These are phyloP conservation scores for Falco peregrinus DNA, from an alignment of 2,797 vertebrate species.

Conservation along the genomic window DNA sequence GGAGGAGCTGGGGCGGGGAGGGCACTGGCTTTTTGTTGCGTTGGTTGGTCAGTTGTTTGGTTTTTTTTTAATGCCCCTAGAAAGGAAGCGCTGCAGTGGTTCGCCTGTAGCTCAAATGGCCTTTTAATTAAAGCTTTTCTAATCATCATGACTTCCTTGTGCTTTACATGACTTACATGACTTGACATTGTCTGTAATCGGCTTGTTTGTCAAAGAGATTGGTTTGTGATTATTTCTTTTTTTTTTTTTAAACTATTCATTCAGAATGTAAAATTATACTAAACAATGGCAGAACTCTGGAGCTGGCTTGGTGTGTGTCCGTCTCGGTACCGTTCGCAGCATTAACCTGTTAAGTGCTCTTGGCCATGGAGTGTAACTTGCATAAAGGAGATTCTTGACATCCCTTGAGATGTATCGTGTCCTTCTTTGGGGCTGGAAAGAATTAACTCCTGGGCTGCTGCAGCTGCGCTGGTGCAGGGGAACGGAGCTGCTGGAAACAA, in stretches of 20 bases:
- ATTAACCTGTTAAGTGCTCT: constrained; percentile 50
- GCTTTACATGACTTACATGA: not conserved
- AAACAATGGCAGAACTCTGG: not conserved
- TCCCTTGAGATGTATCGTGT: not conserved
- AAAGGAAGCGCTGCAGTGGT: constrained; percentile 1
- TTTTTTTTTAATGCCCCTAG: not conserved
- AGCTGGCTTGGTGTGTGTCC: constrained; percentile 33
- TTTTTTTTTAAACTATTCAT: constrained; percentile 44
- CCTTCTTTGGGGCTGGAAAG: not conserved
- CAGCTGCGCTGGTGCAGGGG: not conserved
- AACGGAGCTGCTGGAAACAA: not conserved
- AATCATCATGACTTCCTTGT: constrained; percentile 40
- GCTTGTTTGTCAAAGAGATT: constrained; percentile 39
- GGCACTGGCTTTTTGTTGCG: not conserved
- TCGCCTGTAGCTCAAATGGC: not conserved
- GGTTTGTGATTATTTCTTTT: not conserved
- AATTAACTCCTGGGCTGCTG: rapidly evolving
- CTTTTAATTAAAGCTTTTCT: constrained; percentile 57
- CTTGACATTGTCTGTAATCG: constrained; percentile 38
- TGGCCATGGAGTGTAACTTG: constrained; percentile 40
- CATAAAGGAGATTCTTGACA: constrained; percentile 53
- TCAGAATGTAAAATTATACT: constrained; percentile 61
- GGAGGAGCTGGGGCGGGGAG: not conserved
- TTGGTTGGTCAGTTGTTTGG: not conserved
- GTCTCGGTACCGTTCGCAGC: constrained; percentile 1